phyloP scores from a whole-genome alignment of 2,113 vertebrate genomes.

The Pterocles burchelli region DNA sequence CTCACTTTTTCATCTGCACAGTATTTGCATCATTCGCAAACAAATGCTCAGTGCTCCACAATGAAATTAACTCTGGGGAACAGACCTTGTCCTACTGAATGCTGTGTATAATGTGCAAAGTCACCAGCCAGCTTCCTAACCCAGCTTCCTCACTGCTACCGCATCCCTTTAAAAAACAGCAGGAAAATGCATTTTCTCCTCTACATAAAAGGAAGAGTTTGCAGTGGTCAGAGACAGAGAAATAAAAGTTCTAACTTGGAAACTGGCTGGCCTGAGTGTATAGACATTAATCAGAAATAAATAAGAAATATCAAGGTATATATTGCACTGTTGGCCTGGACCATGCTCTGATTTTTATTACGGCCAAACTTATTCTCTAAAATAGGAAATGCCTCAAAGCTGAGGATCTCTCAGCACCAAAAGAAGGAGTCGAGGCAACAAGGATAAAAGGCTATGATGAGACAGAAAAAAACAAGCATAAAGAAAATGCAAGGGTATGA shows the following conservation, averaged over 20 bases:
- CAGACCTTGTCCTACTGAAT: background rate
- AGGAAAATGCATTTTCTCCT: background rate
- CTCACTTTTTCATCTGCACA: background rate
- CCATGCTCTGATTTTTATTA: background rate
- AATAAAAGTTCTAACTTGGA: background rate
- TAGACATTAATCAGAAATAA: background rate
- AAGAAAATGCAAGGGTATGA: background rate
- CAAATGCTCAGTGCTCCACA: background rate
- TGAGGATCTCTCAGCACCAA: background rate
- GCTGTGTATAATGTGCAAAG: background rate
- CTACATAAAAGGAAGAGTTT: background rate
- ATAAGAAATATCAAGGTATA: background rate
- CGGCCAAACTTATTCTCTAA: background rate
- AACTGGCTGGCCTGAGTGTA: background rate
- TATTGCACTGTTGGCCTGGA: background rate
- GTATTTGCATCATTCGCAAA: background rate
- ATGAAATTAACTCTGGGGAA: background rate
- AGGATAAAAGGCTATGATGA: background rate
- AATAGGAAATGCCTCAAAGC: background rate
- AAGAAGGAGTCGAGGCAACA: background rate
- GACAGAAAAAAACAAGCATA: background rate
- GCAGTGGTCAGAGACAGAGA: background rate
- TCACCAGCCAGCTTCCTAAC: background rate
- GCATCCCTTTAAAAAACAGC: background rate
- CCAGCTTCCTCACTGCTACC: background rate